Evolutionary conservation across 2,113 vertebrate species (phyloP).

Genomic region (Cochlearius cochlearius): DNA sequence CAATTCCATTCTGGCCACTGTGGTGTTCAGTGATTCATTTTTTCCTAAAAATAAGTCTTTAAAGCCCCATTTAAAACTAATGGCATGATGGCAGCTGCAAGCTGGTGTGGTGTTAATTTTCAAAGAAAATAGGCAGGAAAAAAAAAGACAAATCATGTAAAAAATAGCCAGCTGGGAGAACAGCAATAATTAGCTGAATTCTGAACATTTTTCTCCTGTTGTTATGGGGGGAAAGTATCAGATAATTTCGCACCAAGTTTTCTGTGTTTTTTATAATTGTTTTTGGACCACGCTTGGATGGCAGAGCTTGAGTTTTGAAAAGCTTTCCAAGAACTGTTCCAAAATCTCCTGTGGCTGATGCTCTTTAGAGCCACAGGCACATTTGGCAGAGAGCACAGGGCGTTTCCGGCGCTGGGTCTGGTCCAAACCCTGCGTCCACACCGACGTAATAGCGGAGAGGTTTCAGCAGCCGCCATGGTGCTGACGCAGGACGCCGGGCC

Average conservation of each 20-base stretch:
- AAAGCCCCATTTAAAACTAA: constrained; percentile 21
- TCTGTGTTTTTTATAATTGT: background rate
- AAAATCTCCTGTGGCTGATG: background rate
- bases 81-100: constrained; percentile 34
- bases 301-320: background rate
- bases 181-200: background rate
- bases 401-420: background rate
- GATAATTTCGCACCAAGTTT: background rate
- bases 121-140: background rate
- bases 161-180: constrained; percentile 32
- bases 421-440: background rate
- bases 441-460: fast-evolving
- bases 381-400: background rate
- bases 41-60: constrained; percentile 40
- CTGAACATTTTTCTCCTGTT: background rate
- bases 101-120: constrained; percentile 13
- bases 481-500: background rate
- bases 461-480: background rate
- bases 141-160: background rate
- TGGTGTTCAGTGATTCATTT: constrained; percentile 11
- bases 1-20: background rate
- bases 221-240: background rate
- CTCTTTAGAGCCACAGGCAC: background rate
- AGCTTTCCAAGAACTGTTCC: constrained; percentile 28
- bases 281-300: background rate